Base-by-base conservation (phyloP, 2,888 invertebrate genomes). In the Asteroscopus sphinx region DNA sequence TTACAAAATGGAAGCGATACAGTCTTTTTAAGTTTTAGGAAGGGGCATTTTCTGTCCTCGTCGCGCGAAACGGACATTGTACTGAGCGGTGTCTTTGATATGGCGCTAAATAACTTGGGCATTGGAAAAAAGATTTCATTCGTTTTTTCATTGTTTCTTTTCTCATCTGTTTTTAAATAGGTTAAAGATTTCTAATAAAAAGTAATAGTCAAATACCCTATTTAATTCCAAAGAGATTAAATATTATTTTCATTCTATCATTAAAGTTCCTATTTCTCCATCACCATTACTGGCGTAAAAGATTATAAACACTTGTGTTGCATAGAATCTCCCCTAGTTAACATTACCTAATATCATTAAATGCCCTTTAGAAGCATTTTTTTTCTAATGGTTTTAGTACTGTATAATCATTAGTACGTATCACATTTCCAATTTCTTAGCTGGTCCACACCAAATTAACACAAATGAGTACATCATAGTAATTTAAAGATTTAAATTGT, bases 391-490 rank as follows among this genome's bases (percentile, higher is more conserved):
- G n/a, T 37, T 52, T 59, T 49, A 35, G 28, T 35, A 39, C 32
- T 42, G 11, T 35, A 8, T 51, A 26, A 36, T 47, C 8, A 44
- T 36, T 30, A 45, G 16, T 12, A 46, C 33, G 7, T 25, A 8
- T 32, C 28, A 6, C 53, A 12, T 7, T 25, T 4, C 21, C 39
- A 13, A 36, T 36, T 32, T 36, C 13, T 39, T 47, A 48, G 13
- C 37, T 39, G 37, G 32, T 56, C 33, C 28, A 35, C 40, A 52
- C 45, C 30, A 56, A 49, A 48, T 26, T 46, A 30, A 62, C 67
- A 68, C 69, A 68, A 64, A 64, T 68, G 45, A 68, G 68, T 68
- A 68, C 68, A 68, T 68, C 68, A 63, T 51, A 4, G 28, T 36
- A 58, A 63, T 48, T 26, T 3, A 52, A 55, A 52, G 12, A 33